Base-by-base conservation (phyloP, 2,113 vertebrate genomes). In the Isichthys henryi region DNA sequence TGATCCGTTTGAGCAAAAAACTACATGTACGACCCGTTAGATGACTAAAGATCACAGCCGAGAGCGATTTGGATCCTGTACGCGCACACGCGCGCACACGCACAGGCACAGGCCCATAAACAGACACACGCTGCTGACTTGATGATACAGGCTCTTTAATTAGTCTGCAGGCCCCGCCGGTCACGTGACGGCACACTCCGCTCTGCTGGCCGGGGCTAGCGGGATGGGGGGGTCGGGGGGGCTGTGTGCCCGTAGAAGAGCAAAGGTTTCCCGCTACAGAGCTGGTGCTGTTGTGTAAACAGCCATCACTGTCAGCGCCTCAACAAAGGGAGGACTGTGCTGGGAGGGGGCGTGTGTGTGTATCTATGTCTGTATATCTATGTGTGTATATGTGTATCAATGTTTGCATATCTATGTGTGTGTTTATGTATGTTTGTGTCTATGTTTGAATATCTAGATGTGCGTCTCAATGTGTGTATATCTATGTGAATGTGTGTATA, bases 281-380 rank as follows among this genome's bases (percentile, higher is more conserved):
- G 23, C 82, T 23, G 43, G 5, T 45, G 15, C 84, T 39, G 91
- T 93, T 93, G 92, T 93, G 93, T 95, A 94, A 95, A 94, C 90
- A 93, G 88, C 91, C 91, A 91, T 93, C 92, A 89, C 86, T 92
- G 91, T 92, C 92, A 94, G 93, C 90, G 46, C 89, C 83, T 92
- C 90, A 56, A 93, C 92, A 94, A 94, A 93, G 89, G 87, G 89
- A 90, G 92, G 89, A 92, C 93, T 93, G 88, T 91, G 91, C 91
- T 91, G 19, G n/a, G 39, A 62, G 49, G 58, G 7, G 52, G 48
- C 11, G 50, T 45, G 8, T 53, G 52, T 56, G 52, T 56, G 52
- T 56, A 0, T 53, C 10, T 46, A 19, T 53, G 3, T 56, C 1
- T 52, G 3, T 52, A 3, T 52, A 1, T 52, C 5, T 17, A 8